Conservation (phyloP, 2,797 vertebrate species). For the Pseudotriccus pelzelni region DNA sequence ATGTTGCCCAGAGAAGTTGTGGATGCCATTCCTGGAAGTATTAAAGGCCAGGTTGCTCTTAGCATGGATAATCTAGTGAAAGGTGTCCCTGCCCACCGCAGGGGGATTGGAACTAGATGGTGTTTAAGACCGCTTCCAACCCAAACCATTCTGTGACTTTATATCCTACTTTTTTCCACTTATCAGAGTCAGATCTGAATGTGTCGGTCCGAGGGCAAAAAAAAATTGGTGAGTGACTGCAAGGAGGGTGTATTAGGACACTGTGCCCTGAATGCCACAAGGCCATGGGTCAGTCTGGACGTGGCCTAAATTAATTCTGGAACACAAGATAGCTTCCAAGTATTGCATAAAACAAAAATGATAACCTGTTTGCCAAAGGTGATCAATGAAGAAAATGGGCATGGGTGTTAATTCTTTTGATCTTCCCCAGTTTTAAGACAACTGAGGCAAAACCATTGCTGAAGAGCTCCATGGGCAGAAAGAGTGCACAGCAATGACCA, state of each 20-base stretch:
- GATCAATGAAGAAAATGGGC: not conserved
- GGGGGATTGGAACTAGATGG: rapidly evolving
- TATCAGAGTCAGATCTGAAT: not conserved
- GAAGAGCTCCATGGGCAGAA: not conserved
- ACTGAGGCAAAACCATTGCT: not conserved
- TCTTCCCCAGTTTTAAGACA: not conserved
- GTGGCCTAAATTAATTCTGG: not conserved
- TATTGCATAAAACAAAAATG: not conserved
- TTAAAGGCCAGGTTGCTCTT: not conserved
- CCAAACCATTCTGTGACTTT: not conserved
- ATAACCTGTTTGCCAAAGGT: not conserved
- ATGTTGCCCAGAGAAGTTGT: not conserved
- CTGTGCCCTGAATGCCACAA: not conserved
- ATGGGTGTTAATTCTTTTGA: not conserved
- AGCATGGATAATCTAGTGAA: not conserved
- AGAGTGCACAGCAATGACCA: not conserved
- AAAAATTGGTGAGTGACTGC: not conserved
- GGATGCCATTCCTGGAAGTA: not conserved
- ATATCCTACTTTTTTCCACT: not conserved
- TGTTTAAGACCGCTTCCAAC: not conserved
- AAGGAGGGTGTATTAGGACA: rapidly evolving
- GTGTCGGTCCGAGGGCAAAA: not conserved
- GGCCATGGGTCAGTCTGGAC: not conserved
- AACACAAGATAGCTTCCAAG: not conserved
- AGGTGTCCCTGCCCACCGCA: too few species aligned